Evolutionary conservation across 2,888 invertebrate genomes (phyloP).

Genomic region (Cartodere bifasciata): DNA sequence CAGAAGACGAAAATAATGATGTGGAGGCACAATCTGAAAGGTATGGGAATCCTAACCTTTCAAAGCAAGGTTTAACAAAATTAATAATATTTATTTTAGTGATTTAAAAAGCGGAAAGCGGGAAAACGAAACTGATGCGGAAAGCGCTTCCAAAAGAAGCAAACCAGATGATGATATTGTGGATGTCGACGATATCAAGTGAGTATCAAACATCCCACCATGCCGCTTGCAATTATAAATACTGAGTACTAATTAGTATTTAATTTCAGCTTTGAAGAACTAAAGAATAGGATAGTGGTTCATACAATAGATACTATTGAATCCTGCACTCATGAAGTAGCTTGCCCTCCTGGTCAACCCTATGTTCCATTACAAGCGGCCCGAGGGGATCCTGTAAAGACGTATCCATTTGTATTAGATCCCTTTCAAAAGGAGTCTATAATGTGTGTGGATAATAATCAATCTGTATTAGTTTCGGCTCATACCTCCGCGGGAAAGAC

Average conservation of each 20-base stretch:
- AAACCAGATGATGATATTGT: conserved; percentile 25
- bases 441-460: conserved; percentile 91
- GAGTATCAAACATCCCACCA: conserved; percentile 13
- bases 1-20: conserved; percentile 16
- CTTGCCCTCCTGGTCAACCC: conserved; percentile 76
- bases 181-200: conserved; percentile 31
- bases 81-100: conserved; percentile 12
- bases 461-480: conserved; percentile 96
- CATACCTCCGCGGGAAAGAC: conserved; percentile 99
- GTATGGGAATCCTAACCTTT: conserved; percentile 22
- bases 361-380: conserved; percentile 51
- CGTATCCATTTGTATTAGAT: conserved; percentile 90
- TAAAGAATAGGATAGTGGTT: conserved; percentile 70
- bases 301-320: conserved; percentile 83
- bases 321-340: conserved; percentile 93
- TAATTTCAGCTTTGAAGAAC: conserved; percentile 52
- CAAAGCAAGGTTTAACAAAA: conserved; percentile 11
- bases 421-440: conserved; percentile 97
- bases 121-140: conserved; percentile 21
- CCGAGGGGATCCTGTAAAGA: conserved; percentile 67
- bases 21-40: conserved; percentile 15
- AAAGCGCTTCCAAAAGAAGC: conserved; percentile 21
- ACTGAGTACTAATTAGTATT: neutral
- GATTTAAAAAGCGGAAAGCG: conserved; percentile 25
- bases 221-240: conserved; percentile 2